Evolutionary conservation across 2,113 vertebrate species (phyloP), one percentile per base, ranked within the genome.

Genomic region (Proteles cristata): DNA sequence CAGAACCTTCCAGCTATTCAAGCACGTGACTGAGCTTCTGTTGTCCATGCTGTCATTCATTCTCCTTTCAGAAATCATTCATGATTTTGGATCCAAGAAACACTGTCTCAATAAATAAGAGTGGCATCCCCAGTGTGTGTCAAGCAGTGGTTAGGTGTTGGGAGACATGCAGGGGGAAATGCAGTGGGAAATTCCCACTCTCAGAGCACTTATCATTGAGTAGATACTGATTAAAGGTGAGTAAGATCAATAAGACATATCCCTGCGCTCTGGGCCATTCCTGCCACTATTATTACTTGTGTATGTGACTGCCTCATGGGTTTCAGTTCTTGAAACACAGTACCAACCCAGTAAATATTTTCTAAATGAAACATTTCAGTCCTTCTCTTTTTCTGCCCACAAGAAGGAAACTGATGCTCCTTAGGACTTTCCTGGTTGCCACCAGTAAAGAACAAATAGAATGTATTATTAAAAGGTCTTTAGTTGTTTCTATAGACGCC

Each of bases 1-100:
- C 2, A 83, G 63, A 69, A 71, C 5, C 88, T 50, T 48, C 66
- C 69, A 92, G 33, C 45, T 86, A 69, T 45, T 92, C 33, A 50
- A 50, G 23, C 23, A 68, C 45, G 10, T 88, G 65, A 63, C 39
- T 45, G 74, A 83, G 39, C 26, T 77, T 63, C 68, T 87, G 43
- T 43, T 83, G 63, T 3, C 28, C 16, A 33, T 23, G 90, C 5
- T 94, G 63, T 82, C 82, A 58, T 48, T 80, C 74, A 88, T 39
- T 90, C 74, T 65, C 55, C 73, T 76, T 95, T 88, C 76, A 95
- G 77, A 91, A 96, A 61, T 80, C 69, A 87, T 69, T 71, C 82
- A 61, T 84, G 50, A 86, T 61, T 81, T 79, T 74, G 50, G 7
- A 48, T 93, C 55, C 50, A 86, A 88, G 73, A 91, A 96, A 71